Evolutionary conservation across 2,888 invertebrate genomes (phyloP).

Genomic region (Hoplodrina ambigua): DNA sequence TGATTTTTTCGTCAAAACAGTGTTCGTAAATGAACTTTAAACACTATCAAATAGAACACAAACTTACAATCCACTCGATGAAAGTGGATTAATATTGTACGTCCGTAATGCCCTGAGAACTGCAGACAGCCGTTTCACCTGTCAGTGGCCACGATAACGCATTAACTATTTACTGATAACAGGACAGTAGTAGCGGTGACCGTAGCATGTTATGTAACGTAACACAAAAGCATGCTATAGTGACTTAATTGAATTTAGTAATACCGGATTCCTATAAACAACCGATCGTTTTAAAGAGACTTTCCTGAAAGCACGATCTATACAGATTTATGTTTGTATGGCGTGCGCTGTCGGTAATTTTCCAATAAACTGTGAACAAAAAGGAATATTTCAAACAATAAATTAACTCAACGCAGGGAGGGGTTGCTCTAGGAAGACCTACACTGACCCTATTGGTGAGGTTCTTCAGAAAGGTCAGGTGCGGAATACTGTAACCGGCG

Average conservation of each 20-base stretch:
- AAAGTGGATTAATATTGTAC: conserved; percentile 40
- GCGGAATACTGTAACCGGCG: no score
- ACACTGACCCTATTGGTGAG: no score
- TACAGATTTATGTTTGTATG: no score
- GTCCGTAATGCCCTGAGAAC: conserved; percentile 46
- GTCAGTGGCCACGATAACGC: conserved; percentile 34
- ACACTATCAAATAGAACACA: neutral
- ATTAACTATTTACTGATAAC: conserved; percentile 45
- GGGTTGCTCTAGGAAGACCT: no score
- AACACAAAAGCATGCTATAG: neutral
- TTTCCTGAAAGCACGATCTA: no score
- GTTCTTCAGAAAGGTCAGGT: no score
- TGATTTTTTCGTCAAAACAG: no score
- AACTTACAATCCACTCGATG: neutral
- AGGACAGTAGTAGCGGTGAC: neutral
- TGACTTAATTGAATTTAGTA: conserved; percentile 24
- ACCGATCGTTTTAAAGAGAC: neutral
- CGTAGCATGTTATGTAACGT: conserved; percentile 2
- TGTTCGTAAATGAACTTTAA: no score
- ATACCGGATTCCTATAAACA: neutral
- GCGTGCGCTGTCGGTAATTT: no score
- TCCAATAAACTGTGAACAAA: no score
- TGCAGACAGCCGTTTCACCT: conserved; percentile 13
- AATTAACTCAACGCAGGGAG: no score
- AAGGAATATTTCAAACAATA: no score